Conservation (phyloP, 2,888 invertebrate genomes). For the Leptinotarsa tumamoca region DNA sequence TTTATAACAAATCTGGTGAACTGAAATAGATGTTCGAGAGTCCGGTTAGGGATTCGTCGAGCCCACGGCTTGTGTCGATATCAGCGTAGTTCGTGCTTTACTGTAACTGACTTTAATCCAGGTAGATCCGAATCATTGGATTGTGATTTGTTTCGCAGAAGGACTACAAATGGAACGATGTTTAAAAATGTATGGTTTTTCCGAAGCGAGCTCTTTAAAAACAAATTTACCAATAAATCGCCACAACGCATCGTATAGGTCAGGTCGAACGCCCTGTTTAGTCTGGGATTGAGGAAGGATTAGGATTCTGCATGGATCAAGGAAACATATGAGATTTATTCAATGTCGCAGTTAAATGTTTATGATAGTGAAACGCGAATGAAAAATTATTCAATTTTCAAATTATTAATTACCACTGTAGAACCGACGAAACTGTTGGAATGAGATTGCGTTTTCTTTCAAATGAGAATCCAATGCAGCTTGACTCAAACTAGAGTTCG, state of each 20-base stretch:
- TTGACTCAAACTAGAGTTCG: too few species aligned
- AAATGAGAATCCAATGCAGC: too few species aligned
- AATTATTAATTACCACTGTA: too few species aligned
- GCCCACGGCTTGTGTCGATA: constrained; percentile 22
- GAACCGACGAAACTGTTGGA: too few species aligned
- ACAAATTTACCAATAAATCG: constrained; percentile 52
- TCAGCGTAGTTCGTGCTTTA: constrained; percentile 33
- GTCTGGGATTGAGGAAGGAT: constrained; percentile 7
- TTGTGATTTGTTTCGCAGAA: constrained; percentile 63
- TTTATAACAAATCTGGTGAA: not conserved
- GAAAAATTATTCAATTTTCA: too few species aligned
- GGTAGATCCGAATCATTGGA: constrained; percentile 62
- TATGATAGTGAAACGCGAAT: not conserved
- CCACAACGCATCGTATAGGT: constrained; percentile 45
- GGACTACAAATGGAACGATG: constrained; percentile 59
- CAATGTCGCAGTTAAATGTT: not conserved
- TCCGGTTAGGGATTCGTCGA: not conserved
- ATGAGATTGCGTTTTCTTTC: too few species aligned
- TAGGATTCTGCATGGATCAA: not conserved
- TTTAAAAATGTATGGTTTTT: constrained; percentile 36
- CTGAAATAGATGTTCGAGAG: constrained; percentile 2
- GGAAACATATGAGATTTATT: not conserved
- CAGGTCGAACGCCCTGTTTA: constrained; percentile 39
- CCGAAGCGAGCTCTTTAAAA: constrained; percentile 49
- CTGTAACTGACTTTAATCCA: constrained; percentile 60